Conservation (phyloP, 2,113 vertebrate species). For the Varanus salvator region DNA sequence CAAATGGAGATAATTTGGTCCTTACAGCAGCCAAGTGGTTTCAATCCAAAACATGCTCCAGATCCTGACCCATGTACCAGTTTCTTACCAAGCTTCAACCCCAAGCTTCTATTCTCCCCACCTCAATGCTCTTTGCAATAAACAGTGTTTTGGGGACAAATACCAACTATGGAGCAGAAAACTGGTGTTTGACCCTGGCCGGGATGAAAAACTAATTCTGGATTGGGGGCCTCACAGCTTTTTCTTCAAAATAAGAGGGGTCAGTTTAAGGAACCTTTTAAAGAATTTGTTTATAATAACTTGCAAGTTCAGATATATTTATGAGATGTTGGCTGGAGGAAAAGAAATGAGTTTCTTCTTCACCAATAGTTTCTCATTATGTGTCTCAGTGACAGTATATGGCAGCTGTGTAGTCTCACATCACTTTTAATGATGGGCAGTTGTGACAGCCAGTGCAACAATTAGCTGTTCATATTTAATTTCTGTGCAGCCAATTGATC, state of each 20-base stretch:
- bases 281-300: neutral
- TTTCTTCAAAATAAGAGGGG: neutral
- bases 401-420: neutral
- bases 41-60: no score
- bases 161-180: no score
- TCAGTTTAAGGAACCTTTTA: neutral
- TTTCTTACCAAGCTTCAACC: no score
- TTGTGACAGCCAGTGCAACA: no score
- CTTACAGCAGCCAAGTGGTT: no score
- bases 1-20: no score
- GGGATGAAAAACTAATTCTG: neutral
- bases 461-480: neutral
- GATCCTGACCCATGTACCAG: no score
- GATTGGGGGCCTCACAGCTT: neutral
- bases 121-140: no score
- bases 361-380: neutral
- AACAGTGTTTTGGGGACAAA: no score
- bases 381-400: neutral
- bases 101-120: no score
- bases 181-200: neutral
- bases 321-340: neutral
- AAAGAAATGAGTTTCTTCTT: neutral
- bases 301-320: neutral
- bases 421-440: neutral
- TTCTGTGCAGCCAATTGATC: neutral